These are phyloP conservation scores for Proales similis DNA, from an alignment of 1,140 invertebrate genomes.

Conservation along the genomic window DNA sequence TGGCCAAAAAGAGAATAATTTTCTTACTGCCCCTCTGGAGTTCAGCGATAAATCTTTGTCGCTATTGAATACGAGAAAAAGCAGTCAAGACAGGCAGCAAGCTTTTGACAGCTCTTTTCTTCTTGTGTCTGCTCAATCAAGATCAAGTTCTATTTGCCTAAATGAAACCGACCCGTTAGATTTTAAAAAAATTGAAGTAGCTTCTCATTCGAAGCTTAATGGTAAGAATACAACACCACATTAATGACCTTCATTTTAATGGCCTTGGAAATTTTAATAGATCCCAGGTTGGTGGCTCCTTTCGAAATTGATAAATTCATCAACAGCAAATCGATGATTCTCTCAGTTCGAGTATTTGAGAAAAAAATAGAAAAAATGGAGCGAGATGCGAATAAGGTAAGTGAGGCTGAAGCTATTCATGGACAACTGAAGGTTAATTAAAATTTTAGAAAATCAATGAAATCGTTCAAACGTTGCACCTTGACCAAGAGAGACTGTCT, in stretches of 20 bases:
- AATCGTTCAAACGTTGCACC: background rate
- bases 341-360: background rate
- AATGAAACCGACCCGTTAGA: too few species aligned
- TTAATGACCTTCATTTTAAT: conserved; percentile 11
- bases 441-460: conserved; percentile 33
- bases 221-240: background rate
- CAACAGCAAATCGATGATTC: conserved; percentile 8
- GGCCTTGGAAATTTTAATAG: conserved; percentile 1
- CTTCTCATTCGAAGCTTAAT: background rate
- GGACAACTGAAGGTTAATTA: background rate
- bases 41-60: too few species aligned
- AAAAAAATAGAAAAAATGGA: conserved; percentile 22
- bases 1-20: too few species aligned
- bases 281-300: background rate
- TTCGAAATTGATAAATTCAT: conserved; percentile 19
- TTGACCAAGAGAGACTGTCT: background rate
- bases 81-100: too few species aligned
- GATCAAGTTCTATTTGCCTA: too few species aligned
- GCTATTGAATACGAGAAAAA: too few species aligned
- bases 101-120: too few species aligned
- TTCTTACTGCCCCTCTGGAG: too few species aligned
- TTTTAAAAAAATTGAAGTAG: too few species aligned
- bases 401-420: background rate
- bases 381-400: conserved; percentile 26
- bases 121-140: too few species aligned